Conservation (phyloP, 1,140 invertebrate genomes). For the Mizuhopecten yessoensis region DNA sequence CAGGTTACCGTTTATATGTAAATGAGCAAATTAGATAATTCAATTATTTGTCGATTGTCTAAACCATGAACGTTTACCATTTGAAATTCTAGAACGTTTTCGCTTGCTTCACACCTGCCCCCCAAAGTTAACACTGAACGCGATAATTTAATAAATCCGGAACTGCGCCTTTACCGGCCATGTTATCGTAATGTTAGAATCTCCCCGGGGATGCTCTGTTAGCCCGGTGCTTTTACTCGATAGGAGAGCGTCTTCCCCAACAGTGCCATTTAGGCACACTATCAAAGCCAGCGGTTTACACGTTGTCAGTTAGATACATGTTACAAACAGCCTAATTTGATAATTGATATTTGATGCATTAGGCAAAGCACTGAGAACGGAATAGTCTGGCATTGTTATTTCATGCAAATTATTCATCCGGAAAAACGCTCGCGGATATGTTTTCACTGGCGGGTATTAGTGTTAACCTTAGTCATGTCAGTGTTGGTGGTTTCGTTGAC, state of each 20-base stretch:
- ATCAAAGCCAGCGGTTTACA: conserved; percentile 53
- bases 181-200: conserved; percentile 55
- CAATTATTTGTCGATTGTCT: conserved; percentile 53
- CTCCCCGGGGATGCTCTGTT: conserved; percentile 56
- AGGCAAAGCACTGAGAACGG: conserved; percentile 28
- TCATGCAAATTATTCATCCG: conserved; percentile 27
- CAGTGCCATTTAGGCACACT: conserved; percentile 51
- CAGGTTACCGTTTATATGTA: conserved; percentile 58
- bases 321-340: conserved; percentile 44
- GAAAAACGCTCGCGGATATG: conserved; percentile 31
- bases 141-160: conserved; percentile 53
- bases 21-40: conserved; percentile 60
- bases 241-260: conserved; percentile 42
- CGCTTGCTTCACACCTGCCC: conserved; percentile 56
- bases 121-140: conserved; percentile 50
- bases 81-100: conserved; percentile 46
- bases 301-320: conserved; percentile 58
- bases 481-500: background rate
- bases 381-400: conserved; percentile 9
- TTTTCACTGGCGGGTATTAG: conserved; percentile 30
- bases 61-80: conserved; percentile 46
- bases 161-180: conserved; percentile 53
- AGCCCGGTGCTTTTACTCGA: conserved; percentile 17
- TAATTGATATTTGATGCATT: conserved; percentile 36
- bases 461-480: background rate